Evolutionary conservation across 2,113 vertebrate species (phyloP), one percentile per base, ranked within the genome.

Genomic region (Pygoscelis adeliae): DNA sequence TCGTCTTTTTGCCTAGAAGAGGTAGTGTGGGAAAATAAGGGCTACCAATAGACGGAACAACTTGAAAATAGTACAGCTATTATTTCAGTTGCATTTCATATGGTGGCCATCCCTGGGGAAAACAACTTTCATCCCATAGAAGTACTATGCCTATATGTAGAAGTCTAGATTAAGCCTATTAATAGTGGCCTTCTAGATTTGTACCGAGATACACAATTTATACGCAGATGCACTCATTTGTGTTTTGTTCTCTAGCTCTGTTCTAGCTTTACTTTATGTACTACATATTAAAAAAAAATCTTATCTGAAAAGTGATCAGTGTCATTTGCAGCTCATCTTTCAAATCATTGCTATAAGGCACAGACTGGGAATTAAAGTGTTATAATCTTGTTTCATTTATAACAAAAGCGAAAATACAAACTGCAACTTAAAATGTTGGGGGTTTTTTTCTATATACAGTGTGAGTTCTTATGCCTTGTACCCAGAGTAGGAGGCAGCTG

Each of bases 401-500:
- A 87, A 42, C 32, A 59, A 82, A 71, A 83, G 11, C 10, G 16
- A 59, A 94, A 95, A 26, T 71, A 38, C 19, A 38, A 67, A 29
- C 22, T 52, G 8, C 10, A 71, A 4, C 18, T 40, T 55, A 18
- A 74, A 76, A 29, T 42, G 9, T 20, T 29, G 30, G 3, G 0
- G 0, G 4, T 1, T 8, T 46, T 53, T 47, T 49, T 29, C 14
- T 70, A 3, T 55, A 21, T 63, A 26, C 7, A 26, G 12, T 38
- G 22, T 61, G 44, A 61, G 10, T 87, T 87, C 12, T 6, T 56
- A 14, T 6, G 15, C 5, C 19, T 44, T 16, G 11, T 61, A 52
- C 7, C 9, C 34, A 32, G 20, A 36, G 16, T 59, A 67, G 59
- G 58, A 71, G 13, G 32, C 52, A 67, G 22, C 15, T 76, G 20